Evolutionary conservation across 2,113 vertebrate species (phyloP).

Genomic region (Willisornis vidua): DNA sequence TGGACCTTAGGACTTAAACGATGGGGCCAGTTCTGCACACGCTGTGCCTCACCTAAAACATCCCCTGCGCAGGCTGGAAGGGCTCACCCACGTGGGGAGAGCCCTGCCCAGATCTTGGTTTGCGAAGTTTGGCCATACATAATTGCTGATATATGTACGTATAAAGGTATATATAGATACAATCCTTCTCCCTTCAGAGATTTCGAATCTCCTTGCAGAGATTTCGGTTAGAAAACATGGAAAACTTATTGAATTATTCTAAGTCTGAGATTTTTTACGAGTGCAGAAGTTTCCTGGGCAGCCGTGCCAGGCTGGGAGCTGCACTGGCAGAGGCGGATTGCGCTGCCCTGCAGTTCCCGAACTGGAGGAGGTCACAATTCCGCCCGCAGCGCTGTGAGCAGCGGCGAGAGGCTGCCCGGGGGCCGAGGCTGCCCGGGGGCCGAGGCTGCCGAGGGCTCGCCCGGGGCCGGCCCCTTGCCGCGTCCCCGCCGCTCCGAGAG

Average conservation of each 20-base stretch:
- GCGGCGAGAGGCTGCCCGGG: too few species aligned
- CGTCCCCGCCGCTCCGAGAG: accelerated
- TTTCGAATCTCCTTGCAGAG: background rate
- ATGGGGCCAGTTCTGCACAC: too few species aligned
- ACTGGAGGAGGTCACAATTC: too few species aligned
- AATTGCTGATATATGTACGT: background rate
- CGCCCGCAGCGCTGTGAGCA: too few species aligned
- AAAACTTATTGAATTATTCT: background rate
- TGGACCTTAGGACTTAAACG: too few species aligned
- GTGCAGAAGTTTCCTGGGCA: background rate
- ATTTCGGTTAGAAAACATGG: background rate
- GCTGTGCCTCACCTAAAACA: too few species aligned
- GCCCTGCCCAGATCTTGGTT: too few species aligned
- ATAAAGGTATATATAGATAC: background rate
- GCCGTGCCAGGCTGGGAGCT: background rate
- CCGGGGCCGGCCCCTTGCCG: background rate
- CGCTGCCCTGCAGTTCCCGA: too few species aligned
- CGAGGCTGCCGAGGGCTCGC: background rate
- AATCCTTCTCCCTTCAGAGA: background rate
- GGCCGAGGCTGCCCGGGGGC: too few species aligned
- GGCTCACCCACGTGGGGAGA: too few species aligned
- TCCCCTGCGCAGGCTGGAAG: too few species aligned
- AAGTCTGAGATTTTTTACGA: background rate
- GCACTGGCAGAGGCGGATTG: accelerated
- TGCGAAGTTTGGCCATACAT: too few species aligned